phyloP scores from a whole-genome alignment of 2,888 invertebrate species.

The Branchinecta sandiegonensis region DNA sequence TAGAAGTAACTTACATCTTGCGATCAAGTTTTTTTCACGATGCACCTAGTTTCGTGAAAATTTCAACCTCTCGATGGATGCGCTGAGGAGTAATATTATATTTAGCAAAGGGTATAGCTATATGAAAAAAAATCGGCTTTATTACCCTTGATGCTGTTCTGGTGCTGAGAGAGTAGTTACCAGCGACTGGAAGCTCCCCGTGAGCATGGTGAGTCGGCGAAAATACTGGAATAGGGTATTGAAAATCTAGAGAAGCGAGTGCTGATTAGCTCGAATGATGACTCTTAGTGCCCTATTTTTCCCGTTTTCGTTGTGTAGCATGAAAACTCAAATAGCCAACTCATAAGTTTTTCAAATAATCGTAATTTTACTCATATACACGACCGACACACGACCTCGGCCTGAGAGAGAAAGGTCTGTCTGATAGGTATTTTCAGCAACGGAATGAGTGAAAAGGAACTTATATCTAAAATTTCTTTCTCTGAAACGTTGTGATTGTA shows the following conservation, averaged over 20 bases:
- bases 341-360: background rate
- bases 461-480: background rate
- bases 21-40: too few relatives aligned
- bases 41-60: too few relatives aligned
- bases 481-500: constrained; percentile 14
- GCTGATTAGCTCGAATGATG: background rate
- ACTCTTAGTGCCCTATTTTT: background rate
- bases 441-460: background rate
- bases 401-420: too few relatives aligned
- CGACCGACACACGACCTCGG: too few relatives aligned
- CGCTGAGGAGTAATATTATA: too few relatives aligned
- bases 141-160: background rate
- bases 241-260: constrained; percentile 6
- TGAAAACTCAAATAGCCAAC: background rate
- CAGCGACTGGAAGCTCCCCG: constrained; percentile 6
- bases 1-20: too few relatives aligned
- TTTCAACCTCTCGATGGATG: too few relatives aligned
- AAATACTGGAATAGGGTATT: constrained; percentile 7
- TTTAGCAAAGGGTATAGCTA: too few relatives aligned
- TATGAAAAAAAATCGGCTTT: background rate
- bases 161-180: constrained; percentile 6
- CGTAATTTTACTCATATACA: too few relatives aligned
- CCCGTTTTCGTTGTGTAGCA: background rate
- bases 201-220: background rate
- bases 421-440: too few relatives aligned